Conservation (phyloP, 2,888 invertebrate species). For the Spatulosminthurus flaviceps region DNA sequence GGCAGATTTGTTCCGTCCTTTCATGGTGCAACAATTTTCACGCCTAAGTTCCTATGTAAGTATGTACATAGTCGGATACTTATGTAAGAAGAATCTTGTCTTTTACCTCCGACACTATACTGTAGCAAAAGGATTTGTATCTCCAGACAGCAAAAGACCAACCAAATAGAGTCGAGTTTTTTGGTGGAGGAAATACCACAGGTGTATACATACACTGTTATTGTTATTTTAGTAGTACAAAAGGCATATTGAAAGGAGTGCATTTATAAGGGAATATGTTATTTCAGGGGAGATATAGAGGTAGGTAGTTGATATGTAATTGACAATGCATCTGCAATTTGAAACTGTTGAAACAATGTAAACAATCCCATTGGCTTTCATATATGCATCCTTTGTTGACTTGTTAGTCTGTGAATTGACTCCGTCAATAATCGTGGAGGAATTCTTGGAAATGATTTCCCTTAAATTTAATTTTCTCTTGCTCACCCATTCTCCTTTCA, state of each 20-base stretch:
- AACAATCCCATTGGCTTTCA: background rate
- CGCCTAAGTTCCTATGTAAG: background rate
- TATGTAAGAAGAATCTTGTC: too few relatives aligned
- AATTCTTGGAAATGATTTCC: background rate
- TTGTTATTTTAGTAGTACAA: background rate
- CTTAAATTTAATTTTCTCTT: conserved; percentile 1
- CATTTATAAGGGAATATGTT: background rate
- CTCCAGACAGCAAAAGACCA: background rate
- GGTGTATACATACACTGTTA: too few relatives aligned
- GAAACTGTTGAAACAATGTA: background rate
- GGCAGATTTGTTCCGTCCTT: background rate
- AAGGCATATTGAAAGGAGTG: background rate
- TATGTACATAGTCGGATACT: too few relatives aligned
- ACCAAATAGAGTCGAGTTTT: background rate
- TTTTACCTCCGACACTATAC: too few relatives aligned
- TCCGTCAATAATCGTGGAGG: background rate
- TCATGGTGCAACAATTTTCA: background rate
- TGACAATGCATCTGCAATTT: background rate
- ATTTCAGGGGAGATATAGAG: background rate
- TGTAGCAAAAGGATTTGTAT: too few relatives aligned
- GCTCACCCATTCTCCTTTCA: background rate
- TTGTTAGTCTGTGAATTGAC: background rate
- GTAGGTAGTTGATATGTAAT: background rate
- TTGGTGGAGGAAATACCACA: conserved; percentile 2
- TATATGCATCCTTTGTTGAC: background rate